A percentile compares a stretch with the other conserved stretches of the same genome.
phyloP scores from a whole-genome alignment of 2,888 invertebrate species.

The Apotomis betuletana region DNA sequence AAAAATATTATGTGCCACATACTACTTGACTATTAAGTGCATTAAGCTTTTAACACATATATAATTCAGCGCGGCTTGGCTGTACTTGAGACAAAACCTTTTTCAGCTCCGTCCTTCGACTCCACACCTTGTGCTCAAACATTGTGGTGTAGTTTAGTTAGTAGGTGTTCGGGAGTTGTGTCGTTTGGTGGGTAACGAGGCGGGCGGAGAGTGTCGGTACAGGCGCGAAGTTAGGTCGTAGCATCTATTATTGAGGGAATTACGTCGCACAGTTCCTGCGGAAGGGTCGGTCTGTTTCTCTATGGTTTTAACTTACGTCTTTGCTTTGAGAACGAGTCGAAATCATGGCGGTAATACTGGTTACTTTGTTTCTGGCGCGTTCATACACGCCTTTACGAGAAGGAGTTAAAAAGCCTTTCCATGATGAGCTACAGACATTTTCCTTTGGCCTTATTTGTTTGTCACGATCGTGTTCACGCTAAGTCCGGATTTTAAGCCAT shows the following conservation, averaged over 20 bases:
- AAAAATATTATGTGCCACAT: constrained; percentile 57
- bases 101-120: constrained; percentile 43
- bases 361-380: neutral
- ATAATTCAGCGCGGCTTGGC: constrained; percentile 70
- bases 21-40: constrained; percentile 71
- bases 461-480: too few relatives aligned
- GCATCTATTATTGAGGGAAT: constrained; percentile 81
- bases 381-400: neutral
- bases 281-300: constrained; percentile 26
- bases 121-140: constrained; percentile 42
- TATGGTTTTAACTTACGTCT: constrained; percentile 27
- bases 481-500: too few relatives aligned
- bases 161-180: constrained; percentile 13
- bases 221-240: constrained; percentile 77
- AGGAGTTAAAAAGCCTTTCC: too few relatives aligned
- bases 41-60: constrained; percentile 81
- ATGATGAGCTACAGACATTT: too few relatives aligned
- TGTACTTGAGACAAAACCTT: constrained; percentile 52
- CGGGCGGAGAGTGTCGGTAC: constrained; percentile 70
- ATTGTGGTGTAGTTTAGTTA: constrained; percentile 51
- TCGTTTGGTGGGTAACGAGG: constrained; percentile 47
- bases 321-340: neutral
- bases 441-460: too few relatives aligned
- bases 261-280: constrained; percentile 61
- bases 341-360: neutral